Evolutionary conservation across 2,113 vertebrate genomes (phyloP).

Genomic region (Cheilinus undulatus): DNA sequence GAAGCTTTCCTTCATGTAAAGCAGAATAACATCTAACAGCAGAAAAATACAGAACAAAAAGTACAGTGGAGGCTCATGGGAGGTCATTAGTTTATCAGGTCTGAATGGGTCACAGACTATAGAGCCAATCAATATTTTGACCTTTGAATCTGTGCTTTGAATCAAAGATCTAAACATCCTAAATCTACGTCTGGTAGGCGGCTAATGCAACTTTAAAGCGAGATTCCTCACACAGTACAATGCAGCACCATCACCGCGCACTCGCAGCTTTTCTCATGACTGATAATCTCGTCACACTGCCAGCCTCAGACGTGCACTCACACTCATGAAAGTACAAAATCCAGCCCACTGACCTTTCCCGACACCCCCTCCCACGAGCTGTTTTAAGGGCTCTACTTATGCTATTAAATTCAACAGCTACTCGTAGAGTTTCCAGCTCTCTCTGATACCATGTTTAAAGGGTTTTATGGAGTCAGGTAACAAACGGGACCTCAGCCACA

Average conservation of each 20-base stretch:
- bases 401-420: conserved; percentile 20
- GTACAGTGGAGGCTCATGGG: not conserved
- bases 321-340: not conserved
- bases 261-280: conserved; percentile 56
- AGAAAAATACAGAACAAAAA: not conserved
- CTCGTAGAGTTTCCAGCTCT: conserved; percentile 5
- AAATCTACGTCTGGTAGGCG: not conserved
- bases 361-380: conserved; percentile 25
- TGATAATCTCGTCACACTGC: conserved; percentile 56
- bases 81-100: not conserved
- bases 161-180: not conserved
- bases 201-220: not conserved
- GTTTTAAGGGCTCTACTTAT: conserved; percentile 29
- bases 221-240: not conserved
- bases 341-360: conserved; percentile 28
- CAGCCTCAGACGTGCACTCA: conserved; percentile 34
- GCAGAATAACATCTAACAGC: not conserved
- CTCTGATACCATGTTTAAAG: conserved; percentile 27
- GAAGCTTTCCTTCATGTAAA: not conserved
- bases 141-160: not conserved
- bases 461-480: conserved; percentile 36
- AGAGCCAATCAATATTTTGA: not conserved
- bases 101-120: not conserved
- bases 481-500: conserved; percentile 28
- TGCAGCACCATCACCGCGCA: not conserved